Conservation (phyloP, 2,888 invertebrate species). For the Oasisia sp. region DNA sequence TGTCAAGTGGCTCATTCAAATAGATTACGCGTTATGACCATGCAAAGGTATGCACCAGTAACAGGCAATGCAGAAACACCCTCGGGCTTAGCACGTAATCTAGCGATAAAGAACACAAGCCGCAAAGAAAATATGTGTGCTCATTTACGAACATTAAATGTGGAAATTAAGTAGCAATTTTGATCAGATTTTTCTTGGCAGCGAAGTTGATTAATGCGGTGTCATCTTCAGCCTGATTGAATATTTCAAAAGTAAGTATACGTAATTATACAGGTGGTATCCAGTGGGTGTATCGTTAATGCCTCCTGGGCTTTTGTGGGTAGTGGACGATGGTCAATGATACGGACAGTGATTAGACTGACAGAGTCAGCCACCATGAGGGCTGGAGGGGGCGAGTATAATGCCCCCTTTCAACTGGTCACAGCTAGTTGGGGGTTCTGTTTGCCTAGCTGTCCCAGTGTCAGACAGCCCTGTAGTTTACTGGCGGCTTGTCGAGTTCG, state of each 20-base stretch:
- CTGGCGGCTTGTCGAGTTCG: neutral
- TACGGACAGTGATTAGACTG: neutral
- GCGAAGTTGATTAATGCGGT: neutral
- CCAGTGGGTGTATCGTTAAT: neutral
- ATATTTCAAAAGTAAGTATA: neutral
- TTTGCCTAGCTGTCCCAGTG: neutral
- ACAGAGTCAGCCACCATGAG: neutral
- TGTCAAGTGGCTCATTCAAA: neutral
- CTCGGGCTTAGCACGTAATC: neutral
- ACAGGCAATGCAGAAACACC: neutral
- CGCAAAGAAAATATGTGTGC: neutral
- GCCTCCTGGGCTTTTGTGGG: neutral
- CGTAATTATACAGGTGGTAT: neutral
- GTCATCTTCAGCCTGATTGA: neutral
- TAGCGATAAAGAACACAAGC: neutral
- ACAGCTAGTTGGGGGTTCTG: neutral
- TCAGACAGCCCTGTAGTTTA: neutral
- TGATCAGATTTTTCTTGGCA: neutral
- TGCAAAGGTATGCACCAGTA: neutral
- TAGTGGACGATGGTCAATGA: neutral
- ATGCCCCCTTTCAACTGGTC: neutral
- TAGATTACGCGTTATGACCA: neutral
- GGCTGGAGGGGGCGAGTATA: neutral
- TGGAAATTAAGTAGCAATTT: conserved; percentile 1
- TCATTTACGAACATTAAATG: neutral